Conservation (phyloP, 2,797 vertebrate genomes). For the Xyrichtys novacula region DNA sequence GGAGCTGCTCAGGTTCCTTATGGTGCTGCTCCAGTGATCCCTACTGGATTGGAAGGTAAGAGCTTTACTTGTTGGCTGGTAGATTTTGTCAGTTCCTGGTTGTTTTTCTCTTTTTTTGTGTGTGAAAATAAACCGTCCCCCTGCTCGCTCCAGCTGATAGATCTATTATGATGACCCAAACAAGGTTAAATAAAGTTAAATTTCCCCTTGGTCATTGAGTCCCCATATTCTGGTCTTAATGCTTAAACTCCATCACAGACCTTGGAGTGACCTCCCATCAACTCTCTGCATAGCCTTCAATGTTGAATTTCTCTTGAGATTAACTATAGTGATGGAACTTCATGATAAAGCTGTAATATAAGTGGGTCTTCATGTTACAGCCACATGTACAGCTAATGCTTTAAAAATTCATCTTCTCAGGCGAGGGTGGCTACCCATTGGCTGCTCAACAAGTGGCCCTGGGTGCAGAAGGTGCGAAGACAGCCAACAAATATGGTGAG, state of each 20-base stretch:
- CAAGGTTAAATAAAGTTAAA: too few species aligned
- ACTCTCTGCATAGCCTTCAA: not conserved
- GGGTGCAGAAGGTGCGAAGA: constrained; percentile 74
- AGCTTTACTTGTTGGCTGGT: not conserved
- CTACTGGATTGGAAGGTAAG: constrained; percentile 81
- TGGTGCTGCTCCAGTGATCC: constrained; percentile 74
- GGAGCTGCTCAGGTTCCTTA: constrained; percentile 77
- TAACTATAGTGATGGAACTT: not conserved
- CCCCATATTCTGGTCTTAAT: too few species aligned
- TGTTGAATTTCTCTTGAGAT: not conserved
- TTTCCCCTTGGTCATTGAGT: too few species aligned
- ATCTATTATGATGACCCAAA: too few species aligned
- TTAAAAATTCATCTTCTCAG: constrained; percentile 39
- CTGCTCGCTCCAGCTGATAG: too few species aligned
- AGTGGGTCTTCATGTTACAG: not conserved
- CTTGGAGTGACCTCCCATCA: too few species aligned
- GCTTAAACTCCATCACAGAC: too few species aligned
- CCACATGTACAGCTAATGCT: not conserved
- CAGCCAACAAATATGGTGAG: constrained; percentile 81
- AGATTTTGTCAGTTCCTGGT: too few species aligned
- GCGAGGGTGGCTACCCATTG: constrained; percentile 78
- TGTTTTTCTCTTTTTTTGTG: too few species aligned
- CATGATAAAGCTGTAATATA: not conserved
- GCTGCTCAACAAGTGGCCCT: constrained; percentile 75
- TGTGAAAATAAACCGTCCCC: too few species aligned